Evolutionary conservation across 2,888 invertebrate genomes (phyloP), one percentile per base, ranked within the genome.

Genomic region (Proisotoma minuta): DNA sequence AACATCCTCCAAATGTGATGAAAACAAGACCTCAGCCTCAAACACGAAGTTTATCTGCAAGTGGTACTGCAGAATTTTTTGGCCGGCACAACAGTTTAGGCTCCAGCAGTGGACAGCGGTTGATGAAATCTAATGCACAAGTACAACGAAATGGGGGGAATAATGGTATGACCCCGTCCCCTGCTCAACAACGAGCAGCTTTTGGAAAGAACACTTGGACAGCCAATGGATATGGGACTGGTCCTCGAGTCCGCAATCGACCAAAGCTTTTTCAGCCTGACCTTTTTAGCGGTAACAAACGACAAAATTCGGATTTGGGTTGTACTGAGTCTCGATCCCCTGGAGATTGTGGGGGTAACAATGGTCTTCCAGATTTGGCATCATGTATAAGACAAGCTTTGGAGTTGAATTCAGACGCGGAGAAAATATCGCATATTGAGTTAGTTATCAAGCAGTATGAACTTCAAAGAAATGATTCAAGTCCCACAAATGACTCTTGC

Each of bases 371-470:
- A 5, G 71, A 71, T 60, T 59, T 73, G 24, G 73, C 73, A 12
- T 59, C 61, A 10, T 70, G 72, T 61, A 72, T 73, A 20, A 67
- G 67, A 59, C 66, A 66, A 54, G 73, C 72, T 29, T 53, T 73
- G 34, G 72, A 73, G 51, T 54, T 70, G 15, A 67, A 68, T 22
- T 70, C 70, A 10, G 72, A 73, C 48, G 67, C 71, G 22, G 73
- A 72, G 51, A 73, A 72, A 60, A 73, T 73, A 39, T 70, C 73
- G 50, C 73, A 72, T 61, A 73, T 73, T 59, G 73, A 72, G 49
- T 28, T 67, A 39, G 73, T 71, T n/a, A 66, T 73, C 26, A 71
- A 72, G 28, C 67, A 71, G 40, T 70, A 71, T 53, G 73, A 73
- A 57, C 61, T 62, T 27, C 60, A 66, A 51, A 53, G 60, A 57